Percentiles rank a stretch among this genome's conserved stretches.
phyloP scores from a whole-genome alignment of 2,113 vertebrate genomes.

The Pimephales promelas region DNA sequence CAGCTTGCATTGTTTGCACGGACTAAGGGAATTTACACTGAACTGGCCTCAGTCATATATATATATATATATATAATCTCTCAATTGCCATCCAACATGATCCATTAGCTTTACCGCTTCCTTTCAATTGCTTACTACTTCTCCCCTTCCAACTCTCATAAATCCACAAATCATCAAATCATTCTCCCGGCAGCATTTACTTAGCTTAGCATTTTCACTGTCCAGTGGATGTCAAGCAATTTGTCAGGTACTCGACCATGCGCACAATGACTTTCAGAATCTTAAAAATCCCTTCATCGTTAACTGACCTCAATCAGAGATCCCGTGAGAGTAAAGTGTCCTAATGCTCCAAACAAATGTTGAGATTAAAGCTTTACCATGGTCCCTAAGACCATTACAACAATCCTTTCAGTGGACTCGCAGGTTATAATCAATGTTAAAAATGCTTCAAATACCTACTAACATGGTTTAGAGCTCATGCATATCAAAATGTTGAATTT shows the following conservation, averaged over 20 bases:
- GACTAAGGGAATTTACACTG: background rate
- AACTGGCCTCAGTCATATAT: background rate
- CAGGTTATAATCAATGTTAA: background rate
- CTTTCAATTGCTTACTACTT: background rate
- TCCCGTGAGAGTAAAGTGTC: background rate
- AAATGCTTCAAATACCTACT: background rate
- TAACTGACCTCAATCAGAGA: conserved; percentile 53
- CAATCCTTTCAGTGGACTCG: background rate
- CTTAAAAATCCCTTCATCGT: conserved; percentile 57
- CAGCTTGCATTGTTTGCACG: conserved; percentile 7
- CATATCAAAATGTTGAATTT: background rate
- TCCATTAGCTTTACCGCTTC: background rate
- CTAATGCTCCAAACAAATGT: background rate
- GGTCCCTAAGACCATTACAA: background rate
- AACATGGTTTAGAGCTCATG: background rate
- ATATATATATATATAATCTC: background rate
- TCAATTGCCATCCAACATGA: background rate
- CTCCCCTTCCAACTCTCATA: background rate
- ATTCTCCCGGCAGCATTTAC: background rate
- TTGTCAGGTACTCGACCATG: conserved; percentile 43
- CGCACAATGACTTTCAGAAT: conserved; percentile 14
- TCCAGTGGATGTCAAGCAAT: conserved; percentile 46
- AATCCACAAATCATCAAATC: conserved; percentile 12
- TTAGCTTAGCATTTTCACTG: conserved; percentile 31
- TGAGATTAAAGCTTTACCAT: conserved; percentile 2